Conservation (phyloP, 2,888 invertebrate genomes). For the Lasioglossum malachurum region DNA sequence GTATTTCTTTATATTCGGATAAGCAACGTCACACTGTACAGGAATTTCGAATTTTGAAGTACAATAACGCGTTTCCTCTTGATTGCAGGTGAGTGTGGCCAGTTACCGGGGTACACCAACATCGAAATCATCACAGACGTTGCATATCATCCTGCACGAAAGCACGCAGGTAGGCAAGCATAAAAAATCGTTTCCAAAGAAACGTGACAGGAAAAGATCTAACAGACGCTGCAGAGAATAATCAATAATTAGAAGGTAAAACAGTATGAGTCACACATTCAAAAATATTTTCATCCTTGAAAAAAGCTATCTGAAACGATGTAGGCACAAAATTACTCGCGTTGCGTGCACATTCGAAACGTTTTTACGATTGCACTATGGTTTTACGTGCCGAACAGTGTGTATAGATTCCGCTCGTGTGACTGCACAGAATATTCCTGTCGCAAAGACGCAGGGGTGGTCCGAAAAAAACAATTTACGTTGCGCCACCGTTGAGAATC, state of each 20-base stretch:
- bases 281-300: neutral
- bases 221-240: neutral
- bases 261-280: neutral
- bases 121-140: conserved; percentile 61
- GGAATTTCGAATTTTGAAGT: neutral
- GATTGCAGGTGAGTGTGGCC: conserved; percentile 77
- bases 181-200: neutral
- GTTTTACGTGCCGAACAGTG: neutral
- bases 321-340: neutral
- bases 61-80: conserved; percentile 26
- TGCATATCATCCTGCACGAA: conserved; percentile 53
- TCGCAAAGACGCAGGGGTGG: neutral
- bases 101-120: conserved; percentile 63
- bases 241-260: neutral
- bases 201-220: neutral
- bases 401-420: neutral
- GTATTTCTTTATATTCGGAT: neutral
- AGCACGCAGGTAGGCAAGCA: conserved; percentile 72
- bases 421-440: neutral
- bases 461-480: conserved; percentile 2
- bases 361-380: neutral
- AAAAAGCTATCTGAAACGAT: neutral
- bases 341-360: neutral
- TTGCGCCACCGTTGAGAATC: neutral
- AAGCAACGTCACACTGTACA: no score